Evolutionary conservation across 2,797 vertebrate species (phyloP), one percentile per base, ranked within the genome.

Genomic region (Trachurus trachurus): DNA sequence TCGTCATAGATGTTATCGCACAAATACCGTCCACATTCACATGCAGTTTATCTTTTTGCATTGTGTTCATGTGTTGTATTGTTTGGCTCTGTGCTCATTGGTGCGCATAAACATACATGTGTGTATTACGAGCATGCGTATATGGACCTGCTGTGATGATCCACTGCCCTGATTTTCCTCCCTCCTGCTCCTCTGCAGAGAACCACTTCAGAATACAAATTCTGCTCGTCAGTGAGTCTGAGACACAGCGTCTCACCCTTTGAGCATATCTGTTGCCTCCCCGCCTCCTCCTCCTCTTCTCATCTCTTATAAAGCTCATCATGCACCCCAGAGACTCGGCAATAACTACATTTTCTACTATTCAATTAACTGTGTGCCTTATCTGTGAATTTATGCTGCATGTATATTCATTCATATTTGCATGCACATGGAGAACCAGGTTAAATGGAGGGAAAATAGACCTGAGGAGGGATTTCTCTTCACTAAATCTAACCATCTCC

Each of bases 161-260:
- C 93, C 88, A 92, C 89, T 93, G 90, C 88, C 92, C 93, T 88
- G 91, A 81, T 91, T 93, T 84, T 84, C 66, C 54, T 76, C 80
- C 71, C 76, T 69, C 66, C 77, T 64, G 61, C 84, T 87, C 68
- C 66, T 81, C 89, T 87, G 86, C 87, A 93, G 88, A 90, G 86
- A 80, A 73, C 58, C 64, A 52, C 87, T 78, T 79, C 84, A 69
- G 91, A 87, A 89, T 92, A 87, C 85, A 86, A 91, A 93, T 86
- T 74, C 66, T 74, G 75, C 63, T 83, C 76, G 49, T 87, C 81
- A 87, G 71, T 81, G 78, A 83, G 76, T 80, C 77, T 76, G 67
- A 88, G 76, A 78, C 77, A 77, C 81, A 71, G 67, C 69, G 57
- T 71, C 84, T 88, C 83, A 80, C 45, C 75, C 81, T 77, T 73